These are phyloP conservation scores for Clarias macrocephalus DNA, from an alignment of 2,113 vertebrate species.

Conservation along the genomic window DNA sequence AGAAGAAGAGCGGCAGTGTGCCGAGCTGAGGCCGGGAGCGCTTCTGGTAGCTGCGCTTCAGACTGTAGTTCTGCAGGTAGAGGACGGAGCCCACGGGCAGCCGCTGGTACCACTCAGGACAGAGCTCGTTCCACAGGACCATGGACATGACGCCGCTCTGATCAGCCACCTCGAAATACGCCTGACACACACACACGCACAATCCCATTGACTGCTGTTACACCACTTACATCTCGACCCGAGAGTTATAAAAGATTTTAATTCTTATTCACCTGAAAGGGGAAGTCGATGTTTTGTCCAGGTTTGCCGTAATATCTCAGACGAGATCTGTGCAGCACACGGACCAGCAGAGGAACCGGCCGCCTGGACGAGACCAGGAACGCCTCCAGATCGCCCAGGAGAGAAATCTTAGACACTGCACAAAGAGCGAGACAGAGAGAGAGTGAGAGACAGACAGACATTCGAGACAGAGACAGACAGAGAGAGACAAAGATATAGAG, in stretches of 20 bases:
- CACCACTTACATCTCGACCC: background rate
- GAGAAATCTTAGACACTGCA: conserved; percentile 77
- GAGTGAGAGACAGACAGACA: background rate
- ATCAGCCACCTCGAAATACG: conserved; percentile 91
- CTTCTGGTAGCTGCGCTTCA: conserved; percentile 81
- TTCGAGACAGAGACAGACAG: background rate
- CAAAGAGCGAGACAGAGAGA: conserved; percentile 17
- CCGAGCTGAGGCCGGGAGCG: conserved; percentile 78
- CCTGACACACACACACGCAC: conserved; percentile 62
- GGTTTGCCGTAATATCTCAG: conserved; percentile 87
- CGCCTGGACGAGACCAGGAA: conserved; percentile 64
- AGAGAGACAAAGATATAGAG: background rate
- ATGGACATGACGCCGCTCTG: conserved; percentile 84
- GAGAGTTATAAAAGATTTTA: background rate
- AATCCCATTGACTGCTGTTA: background rate
- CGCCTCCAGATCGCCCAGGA: conserved; percentile 77
- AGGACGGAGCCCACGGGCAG: conserved; percentile 81
- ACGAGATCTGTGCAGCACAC: conserved; percentile 85
- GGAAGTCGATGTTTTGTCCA: conserved; percentile 76
- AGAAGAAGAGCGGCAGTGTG: conserved; percentile 76
- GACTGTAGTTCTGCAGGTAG: conserved; percentile 79
- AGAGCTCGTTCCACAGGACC: conserved; percentile 89
- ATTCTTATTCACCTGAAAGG: conserved; percentile 82
- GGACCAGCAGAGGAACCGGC: conserved; percentile 81
- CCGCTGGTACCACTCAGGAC: conserved; percentile 86